Evolutionary conservation across 2,113 vertebrate genomes (phyloP).

Genomic region (Serinus canaria): DNA sequence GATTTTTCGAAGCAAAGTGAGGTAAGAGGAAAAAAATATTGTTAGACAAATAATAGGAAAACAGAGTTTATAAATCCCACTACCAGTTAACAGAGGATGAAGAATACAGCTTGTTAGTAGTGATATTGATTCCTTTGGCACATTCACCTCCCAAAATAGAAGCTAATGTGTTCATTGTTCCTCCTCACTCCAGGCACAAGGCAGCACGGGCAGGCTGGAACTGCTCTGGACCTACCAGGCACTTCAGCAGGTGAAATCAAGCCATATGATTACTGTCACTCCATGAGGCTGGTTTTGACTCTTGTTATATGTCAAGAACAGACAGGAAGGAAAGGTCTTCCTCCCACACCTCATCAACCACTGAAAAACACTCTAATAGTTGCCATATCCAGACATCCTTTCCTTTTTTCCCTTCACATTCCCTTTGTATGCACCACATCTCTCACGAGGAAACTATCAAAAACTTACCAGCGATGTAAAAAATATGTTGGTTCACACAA

Average conservation of each 20-base stretch:
- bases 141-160: background rate
- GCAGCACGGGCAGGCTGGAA: background rate
- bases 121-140: background rate
- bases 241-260: background rate
- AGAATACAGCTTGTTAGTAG: background rate
- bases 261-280: background rate
- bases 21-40: background rate
- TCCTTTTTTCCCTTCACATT: background rate
- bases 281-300: background rate
- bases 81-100: background rate
- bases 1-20: background rate
- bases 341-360: accelerated
- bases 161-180: background rate
- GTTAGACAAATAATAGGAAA: background rate
- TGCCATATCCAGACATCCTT: background rate
- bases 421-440: background rate
- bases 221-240: background rate
- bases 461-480: background rate
- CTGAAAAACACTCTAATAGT: background rate
- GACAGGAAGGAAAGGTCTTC: background rate
- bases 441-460: background rate
- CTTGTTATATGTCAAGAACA: background rate
- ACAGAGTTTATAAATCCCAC: background rate
- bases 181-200: accelerated
- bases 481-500: background rate